Evolutionary conservation across 2,888 invertebrate genomes (phyloP), one percentile per base, ranked within the genome.

Genomic region (Heteromurus nitidus): DNA sequence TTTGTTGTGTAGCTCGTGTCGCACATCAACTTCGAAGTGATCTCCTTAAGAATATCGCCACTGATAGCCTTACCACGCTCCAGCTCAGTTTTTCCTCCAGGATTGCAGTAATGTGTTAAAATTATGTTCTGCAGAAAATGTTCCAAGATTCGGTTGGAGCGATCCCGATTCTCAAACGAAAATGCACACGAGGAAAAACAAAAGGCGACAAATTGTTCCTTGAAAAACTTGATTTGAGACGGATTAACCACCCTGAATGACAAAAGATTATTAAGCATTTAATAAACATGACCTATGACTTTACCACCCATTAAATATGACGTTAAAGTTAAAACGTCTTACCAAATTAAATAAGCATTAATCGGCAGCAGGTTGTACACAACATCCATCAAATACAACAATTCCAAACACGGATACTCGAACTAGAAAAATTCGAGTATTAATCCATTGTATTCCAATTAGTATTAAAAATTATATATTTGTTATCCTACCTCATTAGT

Each of bases 351-450:
- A 62, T 86, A 86, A 2, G 73, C 67, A 3, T 62, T 82, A 9
- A 84, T 22, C 9, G 67, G 69, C 42, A 84, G 31, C 9, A 87
- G 20, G 18, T 82, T 44, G 42, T 85, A 85, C 42, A 79, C 50
- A 0, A 11, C 42, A 53, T 85, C 85, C 74, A 86, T 31, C 0
- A 85, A 28, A 73, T 84, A 86, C 3, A 87, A 58, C 22, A 87
- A 42, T 62, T 87, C 87, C 47, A 87, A 53, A 16, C 65, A 74
- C 16, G 86, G 87, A 47, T 67, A 83, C 24, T 83, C 84, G 13
- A 85, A 72, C 86, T 86, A 50, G 3, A 70, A 72, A 44, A n/a
- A 55, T n/a, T n/a, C n/a, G n/a, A n/a, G n/a, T 13, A 75, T 9
- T 47, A 73, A 18, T 68, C 16, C 24, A 50, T n/a, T 28, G 22